phyloP scores from a whole-genome alignment of 2,888 invertebrate species.

The Aphodius sticticus region DNA sequence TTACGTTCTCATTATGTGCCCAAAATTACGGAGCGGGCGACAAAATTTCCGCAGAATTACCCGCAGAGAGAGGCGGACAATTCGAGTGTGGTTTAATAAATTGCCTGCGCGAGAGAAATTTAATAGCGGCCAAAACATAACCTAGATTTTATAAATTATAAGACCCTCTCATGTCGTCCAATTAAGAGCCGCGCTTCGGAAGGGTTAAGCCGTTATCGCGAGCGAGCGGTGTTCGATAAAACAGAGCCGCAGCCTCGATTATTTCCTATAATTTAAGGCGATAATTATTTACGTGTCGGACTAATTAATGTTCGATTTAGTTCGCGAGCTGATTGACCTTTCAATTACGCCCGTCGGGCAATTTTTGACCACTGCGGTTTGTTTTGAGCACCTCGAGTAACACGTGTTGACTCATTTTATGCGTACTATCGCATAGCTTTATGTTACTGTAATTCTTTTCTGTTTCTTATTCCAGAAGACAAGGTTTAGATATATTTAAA shows the following conservation, averaged over 20 bases:
- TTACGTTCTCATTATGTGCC: neutral
- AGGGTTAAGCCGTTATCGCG: neutral
- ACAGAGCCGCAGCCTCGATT: neutral
- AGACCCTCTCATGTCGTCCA: neutral
- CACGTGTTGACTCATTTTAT: no score
- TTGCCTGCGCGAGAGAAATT: neutral
- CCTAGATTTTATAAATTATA: constrained; percentile 4
- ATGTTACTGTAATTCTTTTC: no score
- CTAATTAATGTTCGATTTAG: constrained; percentile 46
- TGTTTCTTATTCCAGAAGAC: no score
- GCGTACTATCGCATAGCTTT: no score
- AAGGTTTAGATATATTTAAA: no score
- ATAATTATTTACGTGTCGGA: constrained; percentile 42
- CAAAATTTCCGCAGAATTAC: neutral
- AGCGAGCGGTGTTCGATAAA: neutral
- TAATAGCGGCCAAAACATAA: neutral
- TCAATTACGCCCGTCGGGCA: constrained; percentile 42
- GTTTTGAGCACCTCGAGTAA: no score
- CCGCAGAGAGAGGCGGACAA: neutral
- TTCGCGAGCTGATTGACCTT: constrained; percentile 42
- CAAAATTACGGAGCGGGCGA: neutral
- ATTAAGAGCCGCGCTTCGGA: neutral
- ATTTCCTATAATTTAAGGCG: neutral
- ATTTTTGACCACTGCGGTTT: neutral
- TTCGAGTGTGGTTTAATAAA: neutral